Evolutionary conservation across 2,113 vertebrate genomes (phyloP).

Genomic region (Leptobrachium leishanense): DNA sequence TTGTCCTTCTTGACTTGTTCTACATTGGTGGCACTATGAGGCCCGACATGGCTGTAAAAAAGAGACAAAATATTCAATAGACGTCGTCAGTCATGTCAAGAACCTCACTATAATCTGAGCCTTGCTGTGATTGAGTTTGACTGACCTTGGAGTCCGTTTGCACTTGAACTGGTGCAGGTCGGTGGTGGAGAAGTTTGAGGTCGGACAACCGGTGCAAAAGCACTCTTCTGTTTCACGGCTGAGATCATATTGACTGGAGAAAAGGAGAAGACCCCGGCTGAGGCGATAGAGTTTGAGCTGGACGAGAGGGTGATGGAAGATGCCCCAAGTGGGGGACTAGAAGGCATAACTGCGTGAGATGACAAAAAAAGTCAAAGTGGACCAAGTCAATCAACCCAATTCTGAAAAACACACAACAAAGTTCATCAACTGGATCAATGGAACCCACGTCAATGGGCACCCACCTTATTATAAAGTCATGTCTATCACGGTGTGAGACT

Average conservation of each 20-base stretch:
- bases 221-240: conserved; percentile 98
- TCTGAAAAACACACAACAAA: not conserved
- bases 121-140: conserved; percentile 24
- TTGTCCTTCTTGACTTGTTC: conserved; percentile 41
- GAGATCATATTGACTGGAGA: conserved; percentile 94
- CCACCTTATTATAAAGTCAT: no score
- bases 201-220: conserved; percentile 93
- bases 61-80: conserved; percentile 5
- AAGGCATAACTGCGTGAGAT: conserved; percentile 67
- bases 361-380: conserved; percentile 5
- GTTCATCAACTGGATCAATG: not conserved
- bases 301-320: conserved; percentile 68
- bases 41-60: conserved; percentile 76
- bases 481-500: no score
- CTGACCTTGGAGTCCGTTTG: conserved; percentile 90
- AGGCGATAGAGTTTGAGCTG: conserved; percentile 62
- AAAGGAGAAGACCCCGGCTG: conserved; percentile 85
- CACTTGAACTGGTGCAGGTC: conserved; percentile 86
- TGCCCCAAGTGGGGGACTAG: conserved; percentile 71
- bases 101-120: conserved; percentile 24
- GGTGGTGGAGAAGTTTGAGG: conserved; percentile 88
- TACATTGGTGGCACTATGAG: conserved; percentile 81
- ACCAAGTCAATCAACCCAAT: not conserved
- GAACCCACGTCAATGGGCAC: no score
- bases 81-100: no score